These are phyloP conservation scores for Conger conger DNA, from an alignment of 2,113 vertebrate genomes.

Conservation along the genomic window DNA sequence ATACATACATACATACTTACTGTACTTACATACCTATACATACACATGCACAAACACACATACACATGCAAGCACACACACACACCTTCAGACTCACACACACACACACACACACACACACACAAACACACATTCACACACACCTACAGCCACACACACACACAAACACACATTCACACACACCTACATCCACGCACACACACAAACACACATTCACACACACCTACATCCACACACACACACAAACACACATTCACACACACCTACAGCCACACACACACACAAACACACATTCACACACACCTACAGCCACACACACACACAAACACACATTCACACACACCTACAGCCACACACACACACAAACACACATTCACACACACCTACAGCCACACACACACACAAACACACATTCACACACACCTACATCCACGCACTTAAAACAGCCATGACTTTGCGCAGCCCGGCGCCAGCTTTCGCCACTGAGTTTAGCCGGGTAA, in stretches of 20 bases:
- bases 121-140: not conserved
- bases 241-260: too few relatives aligned
- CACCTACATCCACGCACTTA: conserved; percentile 12
- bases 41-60: too few relatives aligned
- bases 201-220: too few relatives aligned
- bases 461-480: conserved; percentile 39
- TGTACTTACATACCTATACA: too few relatives aligned
- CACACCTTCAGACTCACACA: not conserved
- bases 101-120: not conserved
- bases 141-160: not conserved
- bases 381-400: conserved; percentile 21
- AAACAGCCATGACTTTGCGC: conserved; percentile 41
- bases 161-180: not conserved
- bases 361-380: not conserved
- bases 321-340: too few relatives aligned
- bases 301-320: conserved; percentile 21
- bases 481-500: conserved; percentile 46
- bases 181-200: not conserved
- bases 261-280: too few relatives aligned
- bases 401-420: too few relatives aligned
- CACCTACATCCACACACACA: too few relatives aligned
- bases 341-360: too few relatives aligned
- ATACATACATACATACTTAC: too few relatives aligned
- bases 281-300: not conserved
- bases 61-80: too few relatives aligned